Conservation (phyloP, 1,140 invertebrate genomes). For the Calycopis cecrops region DNA sequence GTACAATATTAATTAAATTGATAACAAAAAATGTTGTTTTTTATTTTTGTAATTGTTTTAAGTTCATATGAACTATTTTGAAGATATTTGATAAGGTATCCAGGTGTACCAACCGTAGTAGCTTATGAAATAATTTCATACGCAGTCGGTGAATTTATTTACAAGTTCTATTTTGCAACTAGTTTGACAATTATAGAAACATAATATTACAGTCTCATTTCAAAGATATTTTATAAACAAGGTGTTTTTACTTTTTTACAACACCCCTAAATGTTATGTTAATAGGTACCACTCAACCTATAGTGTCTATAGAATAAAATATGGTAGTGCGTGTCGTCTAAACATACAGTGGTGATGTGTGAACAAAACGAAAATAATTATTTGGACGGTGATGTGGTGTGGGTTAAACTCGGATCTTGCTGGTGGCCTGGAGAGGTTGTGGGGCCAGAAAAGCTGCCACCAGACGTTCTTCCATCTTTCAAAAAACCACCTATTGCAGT, state of each 20-base stretch:
- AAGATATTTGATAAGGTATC: constrained; percentile 24
- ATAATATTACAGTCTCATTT: constrained; percentile 27
- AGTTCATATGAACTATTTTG: neutral
- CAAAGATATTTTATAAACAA: constrained; percentile 17
- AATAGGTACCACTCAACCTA: constrained; percentile 50
- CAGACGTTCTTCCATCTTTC: constrained; percentile 78
- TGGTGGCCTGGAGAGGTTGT: constrained; percentile 89
- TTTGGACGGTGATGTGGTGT: constrained; percentile 84
- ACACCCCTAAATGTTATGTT: constrained; percentile 43
- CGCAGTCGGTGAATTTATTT: constrained; percentile 73
- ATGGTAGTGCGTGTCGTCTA: constrained; percentile 66
- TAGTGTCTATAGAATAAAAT: constrained; percentile 64
- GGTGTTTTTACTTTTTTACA: constrained; percentile 7
- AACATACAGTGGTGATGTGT: constrained; percentile 68
- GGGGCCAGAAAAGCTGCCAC: constrained; percentile 77
- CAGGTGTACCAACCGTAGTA: constrained; percentile 51
- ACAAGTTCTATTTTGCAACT: constrained; percentile 68
- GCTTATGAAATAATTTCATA: constrained; percentile 60
- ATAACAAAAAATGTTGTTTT: neutral
- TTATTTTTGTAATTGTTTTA: neutral
- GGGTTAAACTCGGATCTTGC: constrained; percentile 85
- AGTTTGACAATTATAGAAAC: constrained; percentile 57
- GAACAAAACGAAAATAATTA: constrained; percentile 78
- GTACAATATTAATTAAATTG: neutral
- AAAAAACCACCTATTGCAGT: constrained; percentile 83